Percentiles rank a stretch among this genome's conserved stretches.
phyloP scores from a whole-genome alignment of 2,888 invertebrate species.

The Cotesia congregata region DNA sequence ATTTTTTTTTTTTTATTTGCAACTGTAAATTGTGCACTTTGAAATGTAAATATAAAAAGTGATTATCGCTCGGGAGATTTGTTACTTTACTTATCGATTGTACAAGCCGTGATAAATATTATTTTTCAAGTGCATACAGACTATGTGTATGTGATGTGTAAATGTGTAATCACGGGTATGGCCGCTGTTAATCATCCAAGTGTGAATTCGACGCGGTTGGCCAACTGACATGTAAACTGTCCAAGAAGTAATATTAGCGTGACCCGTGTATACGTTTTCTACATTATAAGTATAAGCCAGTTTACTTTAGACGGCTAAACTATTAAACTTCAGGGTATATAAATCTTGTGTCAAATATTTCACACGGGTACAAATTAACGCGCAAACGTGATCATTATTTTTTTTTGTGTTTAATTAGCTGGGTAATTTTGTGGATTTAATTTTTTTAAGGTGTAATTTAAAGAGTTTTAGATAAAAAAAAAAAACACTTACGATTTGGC shows the following conservation, averaged over 20 bases:
- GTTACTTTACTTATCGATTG: conserved; percentile 2
- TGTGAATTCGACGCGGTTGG: conserved; percentile 19
- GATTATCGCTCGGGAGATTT: background rate
- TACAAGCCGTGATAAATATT: background rate
- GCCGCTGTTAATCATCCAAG: conserved; percentile 21
- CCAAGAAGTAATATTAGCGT: conserved; percentile 9
- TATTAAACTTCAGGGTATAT: background rate
- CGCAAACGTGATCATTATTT: too few species aligned
- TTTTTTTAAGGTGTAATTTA: background rate
- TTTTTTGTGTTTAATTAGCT: too few species aligned
- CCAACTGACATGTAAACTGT: conserved; percentile 19
- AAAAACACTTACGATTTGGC: conserved; percentile 44
- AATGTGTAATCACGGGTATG: background rate
- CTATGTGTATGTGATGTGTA: background rate
- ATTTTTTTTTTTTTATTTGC: background rate
- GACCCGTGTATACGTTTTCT: conserved; percentile 9
- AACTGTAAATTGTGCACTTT: background rate
- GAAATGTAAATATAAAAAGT: background rate
- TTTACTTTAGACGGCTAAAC: conserved; percentile 12
- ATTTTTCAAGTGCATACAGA: background rate
- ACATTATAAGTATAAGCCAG: conserved; percentile 12
- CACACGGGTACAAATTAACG: background rate
- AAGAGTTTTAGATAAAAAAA: background rate
- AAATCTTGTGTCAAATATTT: background rate
- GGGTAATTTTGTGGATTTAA: too few species aligned